A percentile compares a stretch with the other conserved stretches of the same genome.
phyloP scores from a whole-genome alignment of 2,113 vertebrate species.

The Tetraodon nigroviridis region DNA sequence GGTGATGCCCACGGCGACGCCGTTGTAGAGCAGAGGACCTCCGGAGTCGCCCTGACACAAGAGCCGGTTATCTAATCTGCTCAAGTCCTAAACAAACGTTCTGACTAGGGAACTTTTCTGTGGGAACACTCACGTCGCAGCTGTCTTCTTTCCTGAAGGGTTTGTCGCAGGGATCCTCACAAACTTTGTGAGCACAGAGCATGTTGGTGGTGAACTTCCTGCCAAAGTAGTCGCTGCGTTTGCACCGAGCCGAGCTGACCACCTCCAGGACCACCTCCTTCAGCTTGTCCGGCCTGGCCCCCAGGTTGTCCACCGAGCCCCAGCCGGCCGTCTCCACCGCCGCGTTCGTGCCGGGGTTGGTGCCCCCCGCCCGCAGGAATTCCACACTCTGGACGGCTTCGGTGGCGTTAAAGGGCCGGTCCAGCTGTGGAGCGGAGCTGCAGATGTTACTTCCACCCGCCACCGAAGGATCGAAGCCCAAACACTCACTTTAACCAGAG shows the following conservation, averaged over 20 bases:
- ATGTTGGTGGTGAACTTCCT: constrained; percentile 70
- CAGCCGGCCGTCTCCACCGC: constrained; percentile 70
- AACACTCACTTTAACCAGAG: constrained; percentile 69
- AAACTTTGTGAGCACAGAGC: constrained; percentile 67
- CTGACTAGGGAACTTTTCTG: no score
- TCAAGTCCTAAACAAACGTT: no score
- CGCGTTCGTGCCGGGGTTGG: constrained; percentile 9
- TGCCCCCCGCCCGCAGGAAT: constrained; percentile 51
- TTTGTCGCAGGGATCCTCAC: constrained; percentile 24
- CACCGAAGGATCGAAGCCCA: not conserved
- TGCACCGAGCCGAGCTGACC: constrained; percentile 17
- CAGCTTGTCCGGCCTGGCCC: constrained; percentile 63
- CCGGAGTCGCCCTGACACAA: constrained; percentile 61
- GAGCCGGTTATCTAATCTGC: no score
- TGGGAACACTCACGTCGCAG: constrained; percentile 66
- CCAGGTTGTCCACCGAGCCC: constrained; percentile 68
- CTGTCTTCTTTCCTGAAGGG: constrained; percentile 50
- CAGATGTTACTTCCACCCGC: not conserved
- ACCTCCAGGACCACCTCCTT: constrained; percentile 60
- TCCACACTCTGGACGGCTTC: constrained; percentile 43
- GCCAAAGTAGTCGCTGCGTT: constrained; percentile 66
- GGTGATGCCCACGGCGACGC: constrained; percentile 77
- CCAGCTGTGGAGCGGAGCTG: constrained; percentile 55
- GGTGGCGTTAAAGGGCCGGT: constrained; percentile 40
- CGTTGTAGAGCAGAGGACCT: constrained; percentile 61